phyloP scores from a whole-genome alignment of 1,140 invertebrate genomes.

The Pseudomyrmex gracilis region DNA sequence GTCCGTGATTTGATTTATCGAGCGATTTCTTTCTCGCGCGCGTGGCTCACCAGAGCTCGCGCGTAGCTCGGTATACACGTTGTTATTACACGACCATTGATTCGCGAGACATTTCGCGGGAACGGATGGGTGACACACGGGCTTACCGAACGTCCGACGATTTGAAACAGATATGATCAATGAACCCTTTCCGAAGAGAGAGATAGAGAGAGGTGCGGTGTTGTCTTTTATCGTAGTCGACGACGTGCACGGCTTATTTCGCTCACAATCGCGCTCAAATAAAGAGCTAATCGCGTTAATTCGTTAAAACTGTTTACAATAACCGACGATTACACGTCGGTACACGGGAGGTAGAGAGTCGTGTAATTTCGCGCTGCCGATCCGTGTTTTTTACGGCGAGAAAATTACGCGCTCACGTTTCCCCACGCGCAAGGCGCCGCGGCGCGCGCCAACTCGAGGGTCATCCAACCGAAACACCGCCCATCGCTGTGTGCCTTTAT shows the following conservation, averaged over 20 bases:
- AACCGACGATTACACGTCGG: conserved; percentile 21
- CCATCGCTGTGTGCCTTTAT: conserved; percentile 69
- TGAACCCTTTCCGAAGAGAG: background rate
- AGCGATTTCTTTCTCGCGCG: conserved; percentile 77
- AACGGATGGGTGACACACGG: background rate
- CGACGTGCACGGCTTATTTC: background rate
- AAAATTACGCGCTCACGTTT: conserved; percentile 45
- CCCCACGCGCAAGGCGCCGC: background rate
- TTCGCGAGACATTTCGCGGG: conserved; percentile 15
- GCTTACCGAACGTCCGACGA: background rate
- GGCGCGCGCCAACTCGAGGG: conserved; percentile 1
- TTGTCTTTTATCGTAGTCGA: background rate
- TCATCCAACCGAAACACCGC: conserved; percentile 59
- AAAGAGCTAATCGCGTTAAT: conserved; percentile 31
- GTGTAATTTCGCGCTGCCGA: conserved; percentile 20
- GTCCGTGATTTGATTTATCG: conserved; percentile 84
- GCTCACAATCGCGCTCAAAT: background rate
- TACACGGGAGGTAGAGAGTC: background rate
- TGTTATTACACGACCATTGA: conserved; percentile 32
- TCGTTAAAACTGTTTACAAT: conserved; percentile 27
- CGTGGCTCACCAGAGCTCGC: background rate
- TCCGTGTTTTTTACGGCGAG: conserved; percentile 42
- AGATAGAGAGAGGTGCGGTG: background rate
- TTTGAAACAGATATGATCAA: background rate
- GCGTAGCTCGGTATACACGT: conserved; percentile 40